Conservation (phyloP, 2,888 invertebrate genomes). For the Tryphoninae sp. region DNA sequence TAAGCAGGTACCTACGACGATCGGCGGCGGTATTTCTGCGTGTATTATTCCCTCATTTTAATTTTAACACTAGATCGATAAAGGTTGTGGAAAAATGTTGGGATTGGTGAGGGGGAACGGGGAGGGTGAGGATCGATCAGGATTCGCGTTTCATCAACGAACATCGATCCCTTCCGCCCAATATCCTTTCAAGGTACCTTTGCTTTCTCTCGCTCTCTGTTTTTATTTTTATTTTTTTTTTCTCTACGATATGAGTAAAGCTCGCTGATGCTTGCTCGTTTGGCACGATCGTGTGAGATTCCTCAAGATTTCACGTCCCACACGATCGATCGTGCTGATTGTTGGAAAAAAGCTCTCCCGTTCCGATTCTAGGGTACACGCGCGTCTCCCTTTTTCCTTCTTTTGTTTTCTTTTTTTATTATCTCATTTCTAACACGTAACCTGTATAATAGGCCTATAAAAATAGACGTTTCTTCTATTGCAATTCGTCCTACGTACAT, state of each 20-base stretch:
- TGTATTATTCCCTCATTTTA: neutral
- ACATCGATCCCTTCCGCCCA: constrained; percentile 29
- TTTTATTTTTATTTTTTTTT: constrained; percentile 38
- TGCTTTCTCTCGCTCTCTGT: constrained; percentile 29
- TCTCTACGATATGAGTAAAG: constrained; percentile 73
- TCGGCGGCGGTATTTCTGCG: constrained; percentile 15
- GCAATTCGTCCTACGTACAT: constrained; percentile 69
- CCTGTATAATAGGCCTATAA: constrained; percentile 74
- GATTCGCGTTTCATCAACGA: constrained; percentile 15
- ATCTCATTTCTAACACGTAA: constrained; percentile 53
- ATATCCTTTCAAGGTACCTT: constrained; percentile 36
- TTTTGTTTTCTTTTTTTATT: constrained; percentile 26
- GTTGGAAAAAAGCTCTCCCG: constrained; percentile 52
- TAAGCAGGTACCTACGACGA: constrained; percentile 26
- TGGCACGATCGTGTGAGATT: constrained; percentile 68
- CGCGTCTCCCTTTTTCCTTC: constrained; percentile 32
- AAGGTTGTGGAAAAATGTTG: neutral
- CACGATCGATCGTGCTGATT: constrained; percentile 59
- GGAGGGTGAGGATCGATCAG: neutral
- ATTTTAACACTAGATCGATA: constrained; percentile 4
- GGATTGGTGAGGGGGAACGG: neutral
- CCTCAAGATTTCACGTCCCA: constrained; percentile 21
- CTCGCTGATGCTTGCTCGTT: constrained; percentile 71
- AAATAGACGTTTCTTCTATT: constrained; percentile 76
- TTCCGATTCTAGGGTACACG: constrained; percentile 43